Evolutionary conservation across 1,140 invertebrate genomes (phyloP).

Genomic region (Nebria ingens): DNA sequence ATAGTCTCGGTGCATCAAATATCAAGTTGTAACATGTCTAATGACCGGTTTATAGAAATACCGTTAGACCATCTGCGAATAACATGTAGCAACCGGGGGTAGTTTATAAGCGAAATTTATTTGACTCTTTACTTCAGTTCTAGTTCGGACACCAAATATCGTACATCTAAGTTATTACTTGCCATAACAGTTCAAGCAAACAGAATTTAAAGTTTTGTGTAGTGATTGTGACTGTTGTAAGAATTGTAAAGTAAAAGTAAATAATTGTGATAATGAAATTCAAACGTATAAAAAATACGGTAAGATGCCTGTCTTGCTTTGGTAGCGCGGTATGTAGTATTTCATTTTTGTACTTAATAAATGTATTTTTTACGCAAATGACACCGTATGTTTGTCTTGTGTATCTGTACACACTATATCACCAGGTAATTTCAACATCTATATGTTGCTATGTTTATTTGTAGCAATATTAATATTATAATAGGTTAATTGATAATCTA

Average conservation of each 20-base stretch:
- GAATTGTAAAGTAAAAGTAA: too few species aligned
- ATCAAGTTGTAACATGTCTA: too few species aligned
- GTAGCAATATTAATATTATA: too few species aligned
- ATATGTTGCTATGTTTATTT: too few species aligned
- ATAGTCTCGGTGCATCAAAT: too few species aligned
- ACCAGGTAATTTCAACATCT: neutral
- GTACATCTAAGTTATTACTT: too few species aligned
- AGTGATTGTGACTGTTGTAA: neutral
- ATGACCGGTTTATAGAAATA: too few species aligned
- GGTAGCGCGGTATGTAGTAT: neutral
- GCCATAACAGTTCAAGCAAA: neutral
- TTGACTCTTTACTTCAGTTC: neutral
- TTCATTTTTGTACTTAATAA: neutral
- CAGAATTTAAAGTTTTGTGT: neutral
- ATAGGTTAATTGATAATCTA: too few species aligned
- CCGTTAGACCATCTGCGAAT: neutral
- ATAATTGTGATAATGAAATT: constrained; percentile 1
- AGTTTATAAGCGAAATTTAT: neutral
- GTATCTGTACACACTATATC: neutral
- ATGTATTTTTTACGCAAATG: neutral
- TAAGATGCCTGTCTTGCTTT: neutral
- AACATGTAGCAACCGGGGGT: neutral
- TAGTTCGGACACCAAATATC: neutral
- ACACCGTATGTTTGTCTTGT: neutral
- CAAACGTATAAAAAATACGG: neutral